phyloP scores from a whole-genome alignment of 2,113 vertebrate genomes.

The Sturnira hondurensis region DNA sequence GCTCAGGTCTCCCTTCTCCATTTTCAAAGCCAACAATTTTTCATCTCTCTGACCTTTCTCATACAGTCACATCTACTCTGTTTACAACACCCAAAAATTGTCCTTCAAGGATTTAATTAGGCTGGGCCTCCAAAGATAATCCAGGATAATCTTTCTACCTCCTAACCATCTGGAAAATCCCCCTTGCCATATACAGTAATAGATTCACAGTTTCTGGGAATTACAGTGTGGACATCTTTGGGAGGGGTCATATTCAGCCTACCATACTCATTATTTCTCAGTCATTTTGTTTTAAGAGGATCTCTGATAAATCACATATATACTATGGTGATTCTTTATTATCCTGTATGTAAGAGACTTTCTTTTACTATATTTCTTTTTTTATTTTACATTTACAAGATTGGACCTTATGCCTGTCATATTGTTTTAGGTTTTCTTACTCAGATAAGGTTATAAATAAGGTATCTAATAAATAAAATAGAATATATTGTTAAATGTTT shows the following conservation, averaged over 20 bases:
- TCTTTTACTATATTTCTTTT: neutral
- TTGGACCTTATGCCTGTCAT: neutral
- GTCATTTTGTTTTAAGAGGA: neutral
- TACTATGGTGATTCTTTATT: neutral
- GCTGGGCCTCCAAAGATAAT: neutral
- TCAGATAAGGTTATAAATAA: neutral
- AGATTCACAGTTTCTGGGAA: no score
- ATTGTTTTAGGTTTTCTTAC: neutral
- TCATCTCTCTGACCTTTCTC: neutral
- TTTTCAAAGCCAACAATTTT: no score
- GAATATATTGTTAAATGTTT: neutral
- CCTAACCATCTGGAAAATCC: no score
- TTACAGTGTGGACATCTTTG: neutral
- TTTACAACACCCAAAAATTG: neutral
- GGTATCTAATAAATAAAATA: neutral
- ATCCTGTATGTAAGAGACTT: neutral
- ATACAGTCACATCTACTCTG: neutral
- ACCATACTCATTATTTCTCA: neutral
- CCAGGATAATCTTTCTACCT: no score
- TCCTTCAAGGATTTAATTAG: neutral
- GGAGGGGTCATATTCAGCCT: neutral
- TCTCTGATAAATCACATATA: neutral
- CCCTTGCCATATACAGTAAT: no score
- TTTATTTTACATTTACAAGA: neutral
- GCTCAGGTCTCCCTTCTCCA: neutral